Evolutionary conservation across 1,140 invertebrate species (phyloP), one percentile per base, ranked within the genome.

Genomic region (Acyrthosiphon pisum): DNA sequence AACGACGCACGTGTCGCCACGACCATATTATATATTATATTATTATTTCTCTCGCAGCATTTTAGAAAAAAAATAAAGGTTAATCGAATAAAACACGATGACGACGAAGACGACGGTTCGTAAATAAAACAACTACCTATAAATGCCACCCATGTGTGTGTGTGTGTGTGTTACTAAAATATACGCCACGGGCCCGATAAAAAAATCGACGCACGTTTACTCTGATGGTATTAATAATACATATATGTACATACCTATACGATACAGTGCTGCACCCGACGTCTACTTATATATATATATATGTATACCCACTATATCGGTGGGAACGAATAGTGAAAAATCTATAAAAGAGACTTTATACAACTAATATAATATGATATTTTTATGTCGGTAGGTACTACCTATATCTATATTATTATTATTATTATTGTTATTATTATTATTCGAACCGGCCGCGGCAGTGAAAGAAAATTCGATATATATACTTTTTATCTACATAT

Each of bases 171-270:
- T 30, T 87, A 44, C 26, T 87, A 87, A 48, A 83, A 37, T 41
- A 44, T 86, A 86, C 41, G 30, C 44, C 37, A 46, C 30, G 1
- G 11, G 84, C n/a, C 84, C 26, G 84, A 87, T 87, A 87, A 87
- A 87, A 86, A 87, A 87, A 87, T 87, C 44, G 84, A 46, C 84
- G 84, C 84, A 87, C 84, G 84, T 87, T 87, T 46, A n/a, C 44
- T 87, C 11, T 6, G 37, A 76, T n/a, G 30, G 30, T n/a, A 76
- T 76, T 76, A 76, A 76, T 76, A 76, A 76, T 76, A 76, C 60
- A 76, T 76, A 76, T 68, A 60, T 41, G 41, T 68, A n/a, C 60
- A n/a, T 76, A 68, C 60, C 60, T 68, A n/a, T 76, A 76, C 60
- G 60, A n/a, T 76, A 76, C n/a, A 76, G 60, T 76, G 18, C 60